Evolutionary conservation across 2,888 invertebrate genomes (phyloP), one percentile per base, ranked within the genome.

Genomic region (Brachypalpus laphriformis): DNA sequence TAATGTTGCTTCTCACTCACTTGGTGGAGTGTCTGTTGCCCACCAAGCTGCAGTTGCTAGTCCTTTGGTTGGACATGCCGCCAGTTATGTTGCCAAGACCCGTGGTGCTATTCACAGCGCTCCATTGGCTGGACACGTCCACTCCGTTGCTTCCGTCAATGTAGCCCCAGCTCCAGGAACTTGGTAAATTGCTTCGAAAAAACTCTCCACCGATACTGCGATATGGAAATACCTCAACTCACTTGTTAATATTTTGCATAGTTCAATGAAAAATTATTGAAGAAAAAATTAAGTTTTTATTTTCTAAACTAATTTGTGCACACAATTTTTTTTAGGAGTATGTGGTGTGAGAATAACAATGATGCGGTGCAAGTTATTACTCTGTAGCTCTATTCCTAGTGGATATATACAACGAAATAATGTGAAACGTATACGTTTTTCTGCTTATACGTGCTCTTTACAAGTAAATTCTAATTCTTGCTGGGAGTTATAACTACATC

Each of bases 121-220:
- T 51, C 90, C 91, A 20, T 87, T 90, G 71, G 76, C 89, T 22
- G 91, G 91, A 51, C 91, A 90, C 77, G 77, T 89, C 49, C 87
- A 90, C 51, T 90, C 90, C 47, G 91, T 89, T 66, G 89, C 90
- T 71, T 88, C 90, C 34, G 88, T 90, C 86, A 90, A 90, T 49
- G 88, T 89, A 72, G 89, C 89, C 18, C 91, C 90, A 63, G 90
- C 91, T 22, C 91, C 90, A 74, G 90, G 90, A 78, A 91, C 90
- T 16, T 81, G 68, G 68, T 83, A 83, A 78, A 11, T 31, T 9
- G 7, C 1, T 3, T 14, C 1, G 0, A 8, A 9, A 61, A 40
- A 1, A 16, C 42, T 14, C 3, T 25, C 20, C 8, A 9, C 9
- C 11, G 20, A 20, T 20, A 20, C 47, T 47, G 20, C 18, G 47